Base-by-base conservation (phyloP, 1,140 invertebrate species). In the Aricia agestis region DNA sequence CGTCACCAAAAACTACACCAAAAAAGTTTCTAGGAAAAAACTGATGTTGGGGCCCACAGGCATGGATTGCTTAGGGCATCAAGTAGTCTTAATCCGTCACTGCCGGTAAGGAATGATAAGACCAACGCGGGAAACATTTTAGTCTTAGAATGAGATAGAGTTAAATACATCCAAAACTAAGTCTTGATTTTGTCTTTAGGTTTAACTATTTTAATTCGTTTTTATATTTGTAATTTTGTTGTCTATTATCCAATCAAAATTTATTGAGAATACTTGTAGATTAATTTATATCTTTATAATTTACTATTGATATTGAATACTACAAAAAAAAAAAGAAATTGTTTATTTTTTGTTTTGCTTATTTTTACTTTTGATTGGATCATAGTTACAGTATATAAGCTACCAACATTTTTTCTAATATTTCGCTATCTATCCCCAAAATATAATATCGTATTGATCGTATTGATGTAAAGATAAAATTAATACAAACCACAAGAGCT, bases 61-160 rank as follows among this genome's bases (percentile, higher is more conserved):
- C n/a, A n/a, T n/a, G n/a, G n/a, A n/a, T n/a, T n/a, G n/a, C n/a
- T n/a, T n/a, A n/a, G n/a, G n/a, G n/a, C n/a, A n/a, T n/a, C n/a
- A n/a, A n/a, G n/a, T n/a, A n/a, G n/a, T n/a, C n/a, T n/a, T n/a
- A n/a, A n/a, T n/a, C n/a, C n/a, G n/a, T n/a, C n/a, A n/a, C n/a
- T n/a, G n/a, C n/a, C n/a, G n/a, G n/a, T 86, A 91, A 90, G 89
- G 89, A 91, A 91, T 91, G 89, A 91, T 90, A 90, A 81, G 87
- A 91, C 89, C 89, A 36, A 36, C 36, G 36, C 36, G 36, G 36
- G 36, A 6, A 36, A 36, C 9, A 36, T 36, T 86, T 85, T 80
- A 88, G 86, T 89, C 88, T 89, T 87, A 79, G 82, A 76, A 80
- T 81, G 81, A 82, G 80, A 85, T 82, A 81, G 77, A 66, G 61